Conservation (phyloP, 2,113 vertebrate species). For the Gallinago media region DNA sequence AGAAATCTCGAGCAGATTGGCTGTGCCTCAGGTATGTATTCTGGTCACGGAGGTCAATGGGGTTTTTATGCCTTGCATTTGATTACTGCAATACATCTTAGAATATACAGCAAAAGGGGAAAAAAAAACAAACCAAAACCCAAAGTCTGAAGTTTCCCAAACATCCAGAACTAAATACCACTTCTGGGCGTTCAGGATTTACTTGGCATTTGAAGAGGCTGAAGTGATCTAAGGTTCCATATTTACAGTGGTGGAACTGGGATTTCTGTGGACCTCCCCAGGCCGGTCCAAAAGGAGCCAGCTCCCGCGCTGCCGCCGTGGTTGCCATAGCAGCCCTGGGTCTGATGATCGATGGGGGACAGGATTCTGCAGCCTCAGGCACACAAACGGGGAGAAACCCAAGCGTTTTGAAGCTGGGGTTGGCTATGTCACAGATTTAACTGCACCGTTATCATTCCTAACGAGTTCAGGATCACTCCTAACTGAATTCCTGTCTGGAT, state of each 20-base stretch:
- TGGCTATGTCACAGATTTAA: background rate
- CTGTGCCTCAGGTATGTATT: slow-evolving; percentile 8
- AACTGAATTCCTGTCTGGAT: background rate
- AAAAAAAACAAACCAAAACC: background rate
- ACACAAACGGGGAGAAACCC: rapidly evolving
- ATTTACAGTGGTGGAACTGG: background rate
- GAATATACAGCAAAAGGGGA: background rate
- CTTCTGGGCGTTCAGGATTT: background rate
- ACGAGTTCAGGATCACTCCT: background rate
- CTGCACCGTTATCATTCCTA: background rate
- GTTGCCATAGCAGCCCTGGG: slow-evolving; percentile 35
- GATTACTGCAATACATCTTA: background rate
- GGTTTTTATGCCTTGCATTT: background rate
- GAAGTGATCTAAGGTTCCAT: background rate
- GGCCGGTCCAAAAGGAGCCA: slow-evolving; percentile 6
- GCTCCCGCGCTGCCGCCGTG: background rate
- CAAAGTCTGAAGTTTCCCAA: background rate
- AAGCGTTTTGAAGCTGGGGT: background rate
- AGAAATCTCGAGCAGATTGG: background rate
- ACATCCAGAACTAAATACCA: background rate
- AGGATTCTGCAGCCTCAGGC: background rate
- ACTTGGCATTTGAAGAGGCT: background rate
- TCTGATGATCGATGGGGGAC: background rate
- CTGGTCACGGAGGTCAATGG: background rate
- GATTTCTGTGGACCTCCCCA: background rate